Percentiles rank a stretch among this genome's conserved stretches.
These are phyloP conservation scores for Calameuta idolon DNA, from an alignment of 2,888 invertebrate species.

Conservation along the genomic window DNA sequence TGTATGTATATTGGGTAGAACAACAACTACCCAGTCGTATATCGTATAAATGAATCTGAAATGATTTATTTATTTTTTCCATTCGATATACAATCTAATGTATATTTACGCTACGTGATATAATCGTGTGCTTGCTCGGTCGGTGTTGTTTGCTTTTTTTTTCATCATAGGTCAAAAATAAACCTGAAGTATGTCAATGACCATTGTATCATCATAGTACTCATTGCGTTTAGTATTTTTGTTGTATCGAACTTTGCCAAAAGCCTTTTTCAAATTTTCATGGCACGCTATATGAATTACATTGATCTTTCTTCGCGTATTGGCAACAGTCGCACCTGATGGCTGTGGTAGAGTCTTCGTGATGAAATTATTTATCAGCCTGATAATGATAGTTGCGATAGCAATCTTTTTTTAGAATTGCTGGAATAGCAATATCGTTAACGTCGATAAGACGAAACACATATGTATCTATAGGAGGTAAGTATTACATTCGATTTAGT, in stretches of 20 bases:
- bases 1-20: background rate
- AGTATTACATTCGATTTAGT: background rate
- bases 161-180: background rate
- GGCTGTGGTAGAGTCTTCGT: background rate
- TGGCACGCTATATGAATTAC: background rate
- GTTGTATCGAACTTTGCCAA: background rate
- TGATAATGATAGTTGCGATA: background rate
- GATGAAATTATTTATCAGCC: background rate
- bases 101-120: background rate
- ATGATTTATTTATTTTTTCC: background rate
- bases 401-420: background rate
- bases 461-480: background rate
- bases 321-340: background rate
- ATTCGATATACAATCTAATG: background rate
- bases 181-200: too few relatives aligned
- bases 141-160: background rate
- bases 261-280: background rate
- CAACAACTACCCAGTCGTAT: background rate
- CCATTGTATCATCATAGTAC: background rate
- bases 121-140: background rate
- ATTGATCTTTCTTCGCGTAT: background rate
- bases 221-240: background rate
- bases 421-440: background rate
- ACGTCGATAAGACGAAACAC: background rate
- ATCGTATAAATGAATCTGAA: background rate